Percentiles rank a stretch among this genome's conserved stretches.
Evolutionary conservation across 2,113 vertebrate genomes (phyloP).

Genomic region (Oncorhynchus keta): DNA sequence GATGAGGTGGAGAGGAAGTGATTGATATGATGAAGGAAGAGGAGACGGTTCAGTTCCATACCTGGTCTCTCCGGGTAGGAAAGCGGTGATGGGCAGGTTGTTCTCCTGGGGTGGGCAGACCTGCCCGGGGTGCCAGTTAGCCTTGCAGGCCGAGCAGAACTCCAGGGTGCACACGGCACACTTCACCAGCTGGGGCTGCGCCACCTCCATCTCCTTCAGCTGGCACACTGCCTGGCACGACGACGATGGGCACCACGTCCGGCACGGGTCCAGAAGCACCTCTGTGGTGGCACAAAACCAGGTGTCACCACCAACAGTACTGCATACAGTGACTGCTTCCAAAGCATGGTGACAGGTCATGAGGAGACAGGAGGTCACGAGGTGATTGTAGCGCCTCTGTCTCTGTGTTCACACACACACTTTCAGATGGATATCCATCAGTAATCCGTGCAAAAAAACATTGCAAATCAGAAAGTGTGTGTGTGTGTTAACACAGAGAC

Average conservation of each 20-base stretch:
- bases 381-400: too few relatives aligned
- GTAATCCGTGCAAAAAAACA: too few relatives aligned
- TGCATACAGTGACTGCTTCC: neutral
- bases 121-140: constrained; percentile 93
- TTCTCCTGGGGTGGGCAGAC: constrained; percentile 85
- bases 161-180: constrained; percentile 88
- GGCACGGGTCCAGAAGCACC: constrained; percentile 94
- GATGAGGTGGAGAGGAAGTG: neutral
- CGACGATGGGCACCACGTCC: constrained; percentile 96
- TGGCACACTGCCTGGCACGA: constrained; percentile 97
- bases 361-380: too few relatives aligned
- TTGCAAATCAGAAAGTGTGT: too few relatives aligned
- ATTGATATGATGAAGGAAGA: neutral
- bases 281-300: constrained; percentile 67
- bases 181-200: constrained; percentile 87
- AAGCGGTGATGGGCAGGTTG: constrained; percentile 83
- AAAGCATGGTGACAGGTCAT: neutral
- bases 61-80: constrained; percentile 95
- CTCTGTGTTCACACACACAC: too few relatives aligned
- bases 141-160: constrained; percentile 95
- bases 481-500: too few relatives aligned
- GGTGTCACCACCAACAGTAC: neutral
- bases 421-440: too few relatives aligned
- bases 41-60: constrained; percentile 45
- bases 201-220: constrained; percentile 84